These are phyloP conservation scores for Cephalopterus ornatus DNA, from an alignment of 2,113 vertebrate genomes.

Conservation along the genomic window DNA sequence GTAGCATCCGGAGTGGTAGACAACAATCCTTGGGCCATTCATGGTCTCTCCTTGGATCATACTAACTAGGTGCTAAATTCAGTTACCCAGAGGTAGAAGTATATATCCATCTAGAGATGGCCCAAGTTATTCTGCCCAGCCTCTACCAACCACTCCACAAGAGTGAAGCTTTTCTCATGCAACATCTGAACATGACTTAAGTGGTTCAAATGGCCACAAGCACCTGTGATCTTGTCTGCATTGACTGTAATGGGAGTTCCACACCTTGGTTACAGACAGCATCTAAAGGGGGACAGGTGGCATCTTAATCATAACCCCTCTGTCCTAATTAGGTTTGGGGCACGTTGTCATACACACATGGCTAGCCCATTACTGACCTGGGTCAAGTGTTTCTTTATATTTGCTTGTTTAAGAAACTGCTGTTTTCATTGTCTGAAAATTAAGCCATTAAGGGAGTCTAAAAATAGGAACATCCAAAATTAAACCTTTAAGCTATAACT, in stretches of 20 bases:
- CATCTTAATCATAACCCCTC: neutral
- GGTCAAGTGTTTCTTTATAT: neutral
- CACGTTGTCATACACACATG: neutral
- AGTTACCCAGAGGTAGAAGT: neutral
- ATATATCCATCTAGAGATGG: neutral
- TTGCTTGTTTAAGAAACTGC: neutral
- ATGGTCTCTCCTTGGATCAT: accelerated
- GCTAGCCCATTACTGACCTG: neutral
- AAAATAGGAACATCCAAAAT: neutral
- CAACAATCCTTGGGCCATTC: neutral
- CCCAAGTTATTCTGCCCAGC: neutral
- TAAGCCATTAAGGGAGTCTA: neutral
- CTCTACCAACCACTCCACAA: neutral
- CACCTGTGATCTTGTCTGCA: neutral
- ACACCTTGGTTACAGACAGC: neutral
- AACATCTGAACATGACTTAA: neutral
- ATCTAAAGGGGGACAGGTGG: neutral
- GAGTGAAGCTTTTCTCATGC: neutral
- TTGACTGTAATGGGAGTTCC: neutral
- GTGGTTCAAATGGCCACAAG: neutral
- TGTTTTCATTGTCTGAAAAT: neutral
- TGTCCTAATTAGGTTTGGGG: neutral
- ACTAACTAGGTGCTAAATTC: neutral
- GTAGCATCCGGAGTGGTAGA: neutral
- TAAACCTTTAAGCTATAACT: neutral